Base-by-base conservation (phyloP, 1,140 invertebrate genomes). In the Reticulitermes speratus region DNA sequence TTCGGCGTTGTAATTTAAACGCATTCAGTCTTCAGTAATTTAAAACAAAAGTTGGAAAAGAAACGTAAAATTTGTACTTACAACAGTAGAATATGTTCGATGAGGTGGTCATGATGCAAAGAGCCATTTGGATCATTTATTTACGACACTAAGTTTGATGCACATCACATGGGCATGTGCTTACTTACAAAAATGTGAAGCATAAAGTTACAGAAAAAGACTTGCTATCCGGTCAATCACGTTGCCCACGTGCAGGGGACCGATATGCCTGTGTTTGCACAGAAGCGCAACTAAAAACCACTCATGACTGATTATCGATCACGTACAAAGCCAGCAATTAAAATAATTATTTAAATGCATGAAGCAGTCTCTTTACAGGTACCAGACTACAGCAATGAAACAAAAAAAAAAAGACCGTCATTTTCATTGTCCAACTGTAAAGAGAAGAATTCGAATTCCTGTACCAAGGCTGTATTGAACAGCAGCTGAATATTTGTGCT, bases 281-380 rank as follows among this genome's bases (percentile, higher is more conserved):
- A 75, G 65, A 75, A 75, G n/a, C n/a, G n/a, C 6, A 25, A 75
- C 65, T 75, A 75, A 30, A 75, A 75, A 75, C n/a, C 0, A 6
- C n/a, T 75, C 25, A 30, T 75, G 25, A 25, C 65, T 30, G n/a
- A 30, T 75, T 30, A 75, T 30, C 65, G n/a, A 16, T 75, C 65
- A 75, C 65, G 25, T 75, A 75, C 65, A 30, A 75, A 75, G 25
- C 25, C 65, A 14, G n/a, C 65, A 75, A 30, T 75, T 75, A 75
- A 75, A 75, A 30, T 75, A 30, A 25, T 75, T 75, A 75, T 75
- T 75, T 75, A 75, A n/a, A 75, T 75, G 65, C 65, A 75, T 14
- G 65, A 16, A 75, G n/a, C 65, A 30, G 25, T 75, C 7, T 30
- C 65, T 30, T 75, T 30, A 30, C 65, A 30, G 65, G n/a, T 75